Conservation (phyloP, 2,113 vertebrate genomes). For the Nothoprocta pentlandii region DNA sequence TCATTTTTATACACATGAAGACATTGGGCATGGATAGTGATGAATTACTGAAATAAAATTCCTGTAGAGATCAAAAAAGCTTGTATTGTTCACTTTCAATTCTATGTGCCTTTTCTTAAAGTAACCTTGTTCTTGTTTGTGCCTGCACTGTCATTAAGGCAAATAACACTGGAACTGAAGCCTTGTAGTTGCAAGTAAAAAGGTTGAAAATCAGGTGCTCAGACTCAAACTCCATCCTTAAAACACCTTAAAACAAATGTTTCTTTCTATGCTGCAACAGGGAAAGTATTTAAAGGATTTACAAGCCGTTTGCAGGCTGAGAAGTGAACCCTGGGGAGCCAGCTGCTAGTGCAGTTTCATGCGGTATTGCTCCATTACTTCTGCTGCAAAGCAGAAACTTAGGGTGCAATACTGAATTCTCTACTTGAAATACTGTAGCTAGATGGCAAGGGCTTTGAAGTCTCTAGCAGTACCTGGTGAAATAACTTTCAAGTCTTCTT, state of each 20-base stretch:
- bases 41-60: not conserved
- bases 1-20: not conserved
- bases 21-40: not conserved
- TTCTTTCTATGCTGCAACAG: not conserved
- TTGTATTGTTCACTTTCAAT: not conserved
- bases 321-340: not conserved
- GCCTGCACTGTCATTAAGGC: not conserved
- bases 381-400: not conserved
- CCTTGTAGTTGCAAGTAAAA: not conserved
- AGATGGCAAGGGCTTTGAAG: not conserved
- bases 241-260: accelerated
- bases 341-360: not conserved
- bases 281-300: not conserved
- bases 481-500: not conserved
- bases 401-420: no score
- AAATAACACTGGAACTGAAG: accelerated
- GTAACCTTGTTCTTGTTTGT: not conserved
- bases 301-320: not conserved
- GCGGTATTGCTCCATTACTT: not conserved
- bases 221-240: not conserved
- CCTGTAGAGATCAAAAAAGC: not conserved
- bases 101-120: no score
- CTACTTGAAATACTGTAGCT: not conserved
- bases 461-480: not conserved
- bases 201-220: not conserved